Evolutionary conservation across 1,140 invertebrate genomes (phyloP), one percentile per base, ranked within the genome.

Genomic region (Pseudomyrmex pallidus): DNA sequence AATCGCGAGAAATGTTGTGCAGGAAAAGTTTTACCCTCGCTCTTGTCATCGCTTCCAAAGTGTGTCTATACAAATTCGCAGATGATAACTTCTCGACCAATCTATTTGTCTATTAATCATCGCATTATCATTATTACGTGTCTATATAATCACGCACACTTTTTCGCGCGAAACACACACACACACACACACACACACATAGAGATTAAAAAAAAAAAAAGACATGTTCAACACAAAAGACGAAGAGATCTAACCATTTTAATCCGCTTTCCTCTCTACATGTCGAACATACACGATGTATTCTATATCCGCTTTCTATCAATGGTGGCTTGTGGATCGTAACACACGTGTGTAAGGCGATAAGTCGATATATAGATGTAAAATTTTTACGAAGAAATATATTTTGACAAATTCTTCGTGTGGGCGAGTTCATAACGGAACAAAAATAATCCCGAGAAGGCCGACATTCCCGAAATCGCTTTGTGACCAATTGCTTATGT

Each of bases 81-180:
- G 77, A 90, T 90, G 80, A 91, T 89, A 90, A 35, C 35, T 90
- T 92, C 76, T 80, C 85, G 91, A 93, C 92, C 93, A 93, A 93
- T 93, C 92, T 92, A 88, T 87, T 91, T 93, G 91, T 92, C 92
- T 92, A 91, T 85, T 35, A 90, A 76, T 80, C 66, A 84, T 67
- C 54, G 20, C 66, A 70, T 72, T 68, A 48, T 1, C 54, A 70
- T 48, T 78, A 15, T 77, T n/a, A n/a, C n/a, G 48, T 77, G 54
- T 77, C 76, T 44, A 20, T 78, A 20, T 80, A 72, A 72, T 50
- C 70, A 77, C 35, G 62, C 77, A 63, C 46, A 48, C 77, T 87
- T 7, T 50, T 50, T 54, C 35, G 44, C 44, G 44, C 68, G 17
- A 63, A 22, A 82, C 13, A 61, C 80, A 82, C 25, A 59, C 44